phyloP scores from a whole-genome alignment of 2,797 vertebrate genomes.

The Buceros bicornis region DNA sequence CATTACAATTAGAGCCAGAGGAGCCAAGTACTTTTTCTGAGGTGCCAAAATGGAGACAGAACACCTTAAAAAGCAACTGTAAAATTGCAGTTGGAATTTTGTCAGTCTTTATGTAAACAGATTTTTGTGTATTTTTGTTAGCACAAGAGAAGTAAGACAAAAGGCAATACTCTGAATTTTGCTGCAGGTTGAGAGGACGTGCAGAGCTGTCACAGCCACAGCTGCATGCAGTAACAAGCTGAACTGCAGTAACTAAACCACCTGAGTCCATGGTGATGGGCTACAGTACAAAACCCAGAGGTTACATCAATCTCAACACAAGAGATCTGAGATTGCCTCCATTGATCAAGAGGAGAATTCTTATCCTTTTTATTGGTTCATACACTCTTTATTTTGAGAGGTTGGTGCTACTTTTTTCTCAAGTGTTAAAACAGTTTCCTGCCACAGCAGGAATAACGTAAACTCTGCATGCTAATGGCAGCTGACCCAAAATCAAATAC shows the following conservation, averaged over 20 bases:
- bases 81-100: not conserved
- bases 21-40: not conserved
- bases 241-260: not conserved
- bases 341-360: not conserved
- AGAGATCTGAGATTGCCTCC: not conserved
- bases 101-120: fast-evolving
- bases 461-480: not conserved
- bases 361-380: not conserved
- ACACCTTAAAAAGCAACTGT: not conserved
- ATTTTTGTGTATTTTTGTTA: not conserved
- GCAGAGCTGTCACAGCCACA: not conserved
- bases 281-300: not conserved
- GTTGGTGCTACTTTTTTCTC: not conserved
- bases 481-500: not conserved
- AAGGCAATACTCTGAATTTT: not conserved
- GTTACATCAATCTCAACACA: not conserved
- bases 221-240: not conserved
- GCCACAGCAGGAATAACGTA: not conserved
- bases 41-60: not conserved
- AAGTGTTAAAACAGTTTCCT: not conserved
- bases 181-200: not conserved
- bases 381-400: not conserved
- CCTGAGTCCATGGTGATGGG: not conserved
- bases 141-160: not conserved
- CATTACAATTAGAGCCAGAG: not conserved